phyloP scores from a whole-genome alignment of 2,113 vertebrate species.

The Lophochroa leadbeateri region DNA sequence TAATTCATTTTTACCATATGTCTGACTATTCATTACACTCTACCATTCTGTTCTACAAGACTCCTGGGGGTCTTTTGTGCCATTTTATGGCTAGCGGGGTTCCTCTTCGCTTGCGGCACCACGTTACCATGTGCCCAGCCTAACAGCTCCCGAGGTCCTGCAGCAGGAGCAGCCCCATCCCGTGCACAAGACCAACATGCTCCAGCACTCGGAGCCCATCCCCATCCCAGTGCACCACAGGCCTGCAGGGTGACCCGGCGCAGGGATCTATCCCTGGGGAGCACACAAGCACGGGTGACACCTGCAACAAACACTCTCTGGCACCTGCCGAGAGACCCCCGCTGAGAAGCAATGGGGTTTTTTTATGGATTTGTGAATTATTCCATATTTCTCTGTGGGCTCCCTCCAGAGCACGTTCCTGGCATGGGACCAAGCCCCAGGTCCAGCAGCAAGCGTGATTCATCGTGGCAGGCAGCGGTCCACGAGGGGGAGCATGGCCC shows the following conservation, averaged over 20 bases:
- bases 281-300: rapidly evolving
- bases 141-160: neutral
- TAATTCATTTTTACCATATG: slow-evolving; percentile 73
- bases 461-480: neutral
- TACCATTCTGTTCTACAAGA: slow-evolving; percentile 61
- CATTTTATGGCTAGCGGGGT: neutral
- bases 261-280: neutral
- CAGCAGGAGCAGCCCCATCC: neutral
- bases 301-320: neutral
- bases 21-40: slow-evolving; percentile 70
- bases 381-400: slow-evolving; percentile 16
- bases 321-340: neutral
- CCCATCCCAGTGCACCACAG: neutral
- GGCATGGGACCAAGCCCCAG: slow-evolving; percentile 3
- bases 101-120: rapidly evolving
- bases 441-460: slow-evolving; percentile 43
- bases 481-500: neutral
- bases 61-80: slow-evolving; percentile 60
- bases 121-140: rapidly evolving
- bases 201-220: neutral
- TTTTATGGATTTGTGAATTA: slow-evolving; percentile 38
- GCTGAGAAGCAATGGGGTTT: neutral
- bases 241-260: neutral
- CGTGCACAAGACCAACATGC: rapidly evolving
- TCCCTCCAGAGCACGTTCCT: neutral